Evolutionary conservation across 2,113 vertebrate genomes (phyloP).

Genomic region (Peromyscus maniculatus): DNA sequence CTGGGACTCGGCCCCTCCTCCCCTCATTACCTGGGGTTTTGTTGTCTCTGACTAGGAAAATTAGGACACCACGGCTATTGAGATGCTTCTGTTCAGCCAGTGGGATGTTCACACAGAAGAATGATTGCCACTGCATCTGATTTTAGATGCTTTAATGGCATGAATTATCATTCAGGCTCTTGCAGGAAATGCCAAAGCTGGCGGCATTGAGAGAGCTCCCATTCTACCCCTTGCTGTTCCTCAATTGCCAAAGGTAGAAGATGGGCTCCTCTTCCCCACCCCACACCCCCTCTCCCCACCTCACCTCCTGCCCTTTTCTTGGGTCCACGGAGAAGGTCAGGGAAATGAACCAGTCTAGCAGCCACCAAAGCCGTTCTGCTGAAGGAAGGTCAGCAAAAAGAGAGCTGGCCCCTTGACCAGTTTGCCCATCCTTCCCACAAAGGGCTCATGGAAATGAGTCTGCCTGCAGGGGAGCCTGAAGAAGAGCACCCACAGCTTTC

Average conservation of each 20-base stretch:
- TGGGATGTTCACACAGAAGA: slow-evolving; percentile 82
- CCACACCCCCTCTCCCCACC: background rate
- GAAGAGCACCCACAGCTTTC: background rate
- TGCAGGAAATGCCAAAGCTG: slow-evolving; percentile 74
- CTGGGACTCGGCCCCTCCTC: slow-evolving; percentile 74
- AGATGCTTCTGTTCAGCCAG: slow-evolving; percentile 80
- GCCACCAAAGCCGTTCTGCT: background rate
- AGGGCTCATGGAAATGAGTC: background rate
- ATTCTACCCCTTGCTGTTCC: background rate
- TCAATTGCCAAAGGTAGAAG: background rate
- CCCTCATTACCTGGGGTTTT: slow-evolving; percentile 85
- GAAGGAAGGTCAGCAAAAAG: background rate
- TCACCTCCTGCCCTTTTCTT: background rate
- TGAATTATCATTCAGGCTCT: slow-evolving; percentile 81
- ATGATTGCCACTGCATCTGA: slow-evolving; percentile 82
- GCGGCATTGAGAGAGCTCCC: background rate
- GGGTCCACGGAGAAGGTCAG: background rate
- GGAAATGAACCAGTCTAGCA: background rate
- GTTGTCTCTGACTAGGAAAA: slow-evolving; percentile 84
- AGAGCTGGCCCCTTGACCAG: background rate
- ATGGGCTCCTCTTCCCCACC: background rate
- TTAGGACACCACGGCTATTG: slow-evolving; percentile 78
- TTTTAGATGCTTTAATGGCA: slow-evolving; percentile 85
- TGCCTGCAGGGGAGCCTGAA: background rate
- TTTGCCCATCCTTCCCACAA: background rate